A percentile compares a stretch with the other conserved stretches of the same genome.
Evolutionary conservation across 2,888 invertebrate species (phyloP).

Genomic region (Orthonevra nobilis): DNA sequence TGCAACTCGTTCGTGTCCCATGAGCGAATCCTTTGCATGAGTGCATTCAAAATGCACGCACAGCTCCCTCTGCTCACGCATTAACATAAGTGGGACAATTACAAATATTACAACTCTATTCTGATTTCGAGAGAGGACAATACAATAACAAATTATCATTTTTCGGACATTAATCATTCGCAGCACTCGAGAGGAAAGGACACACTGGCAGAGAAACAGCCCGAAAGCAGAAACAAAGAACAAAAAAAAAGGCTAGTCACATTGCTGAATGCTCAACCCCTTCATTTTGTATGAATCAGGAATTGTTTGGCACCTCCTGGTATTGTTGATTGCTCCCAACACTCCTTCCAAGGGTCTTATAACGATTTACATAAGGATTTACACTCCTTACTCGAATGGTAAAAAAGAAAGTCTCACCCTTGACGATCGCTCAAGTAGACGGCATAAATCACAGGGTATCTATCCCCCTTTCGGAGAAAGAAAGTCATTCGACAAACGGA

Average conservation of each 20-base stretch:
- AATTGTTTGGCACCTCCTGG: slow-evolving; percentile 63
- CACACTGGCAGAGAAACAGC: not conserved
- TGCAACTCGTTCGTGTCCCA: slow-evolving; percentile 32
- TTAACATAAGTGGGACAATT: slow-evolving; percentile 76
- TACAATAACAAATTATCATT: slow-evolving; percentile 69
- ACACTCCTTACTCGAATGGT: slow-evolving; percentile 5
- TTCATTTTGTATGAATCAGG: slow-evolving; percentile 48
- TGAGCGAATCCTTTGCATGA: slow-evolving; percentile 71
- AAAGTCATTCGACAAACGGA: slow-evolving; percentile 50
- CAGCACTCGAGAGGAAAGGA: slow-evolving; percentile 67
- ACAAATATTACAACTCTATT: slow-evolving; percentile 79
- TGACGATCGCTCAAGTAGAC: slow-evolving; percentile 1
- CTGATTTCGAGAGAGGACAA: slow-evolving; percentile 70
- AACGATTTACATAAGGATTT: slow-evolving; percentile 42
- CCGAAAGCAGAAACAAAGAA: slow-evolving; percentile 11
- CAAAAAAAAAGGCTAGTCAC: not conserved
- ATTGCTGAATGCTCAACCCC: slow-evolving; percentile 39
- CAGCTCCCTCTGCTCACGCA: slow-evolving; percentile 67
- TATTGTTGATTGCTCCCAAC: slow-evolving; percentile 48
- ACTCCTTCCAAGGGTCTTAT: slow-evolving; percentile 15
- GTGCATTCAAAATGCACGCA: slow-evolving; percentile 61
- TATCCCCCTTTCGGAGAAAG: slow-evolving; percentile 26
- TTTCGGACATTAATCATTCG: slow-evolving; percentile 71
- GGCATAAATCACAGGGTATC: slow-evolving; percentile 53
- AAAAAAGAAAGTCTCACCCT: slow-evolving; percentile 54